Base-by-base conservation (phyloP, 2,113 vertebrate genomes). In the Tetrax tetrax region DNA sequence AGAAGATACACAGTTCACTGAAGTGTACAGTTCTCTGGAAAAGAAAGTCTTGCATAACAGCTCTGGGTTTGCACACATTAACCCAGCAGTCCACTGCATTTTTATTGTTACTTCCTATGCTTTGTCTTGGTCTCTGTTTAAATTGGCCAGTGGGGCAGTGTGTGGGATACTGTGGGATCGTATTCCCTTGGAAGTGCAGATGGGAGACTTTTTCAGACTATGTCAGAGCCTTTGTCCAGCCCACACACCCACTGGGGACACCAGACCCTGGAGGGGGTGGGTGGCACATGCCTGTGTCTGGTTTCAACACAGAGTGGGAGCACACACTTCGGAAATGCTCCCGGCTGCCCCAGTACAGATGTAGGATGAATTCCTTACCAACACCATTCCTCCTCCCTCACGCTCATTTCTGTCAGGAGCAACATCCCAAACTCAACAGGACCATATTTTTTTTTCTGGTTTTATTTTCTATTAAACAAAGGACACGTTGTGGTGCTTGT, bases 1-100 rank as follows among this genome's bases (percentile, higher is more conserved):
- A 80, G 61, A 87, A 83, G 90, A 90, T 56, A 71, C 47, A 93
- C 86, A 95, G 63, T 71, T 95, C 90, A 96, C 85, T 87, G 88
- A 82, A 50, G 61, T 92, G 94, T 87, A 92, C 59, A 80, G 71
- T 54, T 87, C 94, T 94, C 80, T 78, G 71, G 69, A 91, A 93
- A 91, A 53, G 31, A 51, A 82, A 89, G 78, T 90, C 48, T 89
- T 89, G 70, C 84, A 11, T 75, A 90, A 65, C 74, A 69, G 29
- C 76, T 50, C 64, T 69, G 66, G 28, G n/a, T 63, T 84, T 79
- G 33, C 48, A 87, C 47, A 7, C 41, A 43, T 43, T 43, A 43
- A 43, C 41, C 14, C 87, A 95, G 75, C 64, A 95, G 35, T 65
- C 53, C 85, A 14, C 59, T 43, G 57, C 81, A 61, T 47, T 80